Base-by-base conservation (phyloP, 2,113 vertebrate species). In the Theristicus caerulescens region DNA sequence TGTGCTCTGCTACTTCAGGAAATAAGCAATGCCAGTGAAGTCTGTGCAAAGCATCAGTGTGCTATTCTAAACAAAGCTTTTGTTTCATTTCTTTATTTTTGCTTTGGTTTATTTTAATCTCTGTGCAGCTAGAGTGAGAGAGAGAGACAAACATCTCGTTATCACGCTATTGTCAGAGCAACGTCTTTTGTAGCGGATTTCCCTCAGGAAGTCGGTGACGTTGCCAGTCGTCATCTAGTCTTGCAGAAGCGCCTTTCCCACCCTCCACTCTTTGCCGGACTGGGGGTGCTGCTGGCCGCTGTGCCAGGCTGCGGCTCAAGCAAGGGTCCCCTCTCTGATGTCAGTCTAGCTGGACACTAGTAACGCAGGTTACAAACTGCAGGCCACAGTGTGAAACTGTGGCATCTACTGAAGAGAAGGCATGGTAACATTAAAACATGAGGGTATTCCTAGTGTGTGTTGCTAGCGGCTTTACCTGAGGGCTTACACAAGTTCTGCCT, bases 161-260 rank as follows among this genome's bases (percentile, higher is more conserved):
- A 7, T 9, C 15, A 3, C 0, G 0, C 31, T 34, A 21, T 9
- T 61, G 34, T 49, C 47, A 65, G 46, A 80, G 59, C 58, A 58
- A 4, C 0, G 0, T 55, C 25, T 52, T 40, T 29, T 44, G 38
- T 22, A 51, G 57, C 1, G 4, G 26, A 9, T 78, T 90, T 86
- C 69, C 80, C 67, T 84, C 55, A 51, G 73, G 77, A 83, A 71
- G 65, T 42, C n/a, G 70, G 27, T 46, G 8, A 40, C 0, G 2
- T 47, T 66, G 42, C 36, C 64, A 38, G 31, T 27, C 2, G 2
- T 84, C 42, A 9, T 8, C 14, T 65, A 32, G 31, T 24, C 27
- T 69, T 49, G 54, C 0, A 0, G 27, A 64, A 66, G 47, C 44
- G 36, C 25, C n/a, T 47, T 32, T 61, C 71, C 54, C 40, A 24